Evolutionary conservation across 2,888 invertebrate genomes (phyloP).

Genomic region (Idaea aversata): DNA sequence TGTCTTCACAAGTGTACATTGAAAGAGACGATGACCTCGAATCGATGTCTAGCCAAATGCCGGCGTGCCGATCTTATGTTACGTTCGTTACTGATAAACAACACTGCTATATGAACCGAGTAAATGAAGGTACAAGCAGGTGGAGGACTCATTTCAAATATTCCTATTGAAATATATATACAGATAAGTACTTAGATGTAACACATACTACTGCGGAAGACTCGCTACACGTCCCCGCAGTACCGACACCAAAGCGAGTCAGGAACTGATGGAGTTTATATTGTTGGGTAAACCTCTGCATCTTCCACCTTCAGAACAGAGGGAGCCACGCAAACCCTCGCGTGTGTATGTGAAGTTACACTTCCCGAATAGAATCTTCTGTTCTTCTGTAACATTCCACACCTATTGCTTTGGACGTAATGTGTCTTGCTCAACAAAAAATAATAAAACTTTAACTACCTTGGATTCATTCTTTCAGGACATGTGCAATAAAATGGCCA

Average conservation of each 20-base stretch:
- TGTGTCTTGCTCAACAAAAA: neutral
- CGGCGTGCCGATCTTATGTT: slow-evolving; percentile 55
- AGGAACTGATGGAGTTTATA: too few relatives aligned
- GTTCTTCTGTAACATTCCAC: neutral
- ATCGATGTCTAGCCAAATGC: slow-evolving; percentile 72
- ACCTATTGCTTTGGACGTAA: neutral
- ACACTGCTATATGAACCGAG: slow-evolving; percentile 19
- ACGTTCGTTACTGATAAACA: slow-evolving; percentile 53
- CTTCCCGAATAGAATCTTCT: neutral
- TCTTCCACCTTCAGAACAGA: too few relatives aligned
- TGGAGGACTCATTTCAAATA: slow-evolving; percentile 3
- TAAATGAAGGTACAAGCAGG: neutral
- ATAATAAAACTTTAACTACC: neutral
- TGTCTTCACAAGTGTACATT: slow-evolving; percentile 45
- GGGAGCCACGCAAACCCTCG: too few relatives aligned
- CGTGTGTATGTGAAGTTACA: neutral
- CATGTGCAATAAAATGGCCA: neutral
- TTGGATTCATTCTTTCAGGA: neutral
- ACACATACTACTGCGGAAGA: slow-evolving; percentile 1
- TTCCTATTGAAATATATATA: too few relatives aligned
- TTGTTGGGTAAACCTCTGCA: too few relatives aligned
- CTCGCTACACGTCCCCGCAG: slow-evolving; percentile 2
- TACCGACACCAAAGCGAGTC: too few relatives aligned
- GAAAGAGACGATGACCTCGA: slow-evolving; percentile 71
- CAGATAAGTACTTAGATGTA: neutral